Evolutionary conservation across 2,888 invertebrate genomes (phyloP).

Genomic region (Yponomeuta plumbellus): DNA sequence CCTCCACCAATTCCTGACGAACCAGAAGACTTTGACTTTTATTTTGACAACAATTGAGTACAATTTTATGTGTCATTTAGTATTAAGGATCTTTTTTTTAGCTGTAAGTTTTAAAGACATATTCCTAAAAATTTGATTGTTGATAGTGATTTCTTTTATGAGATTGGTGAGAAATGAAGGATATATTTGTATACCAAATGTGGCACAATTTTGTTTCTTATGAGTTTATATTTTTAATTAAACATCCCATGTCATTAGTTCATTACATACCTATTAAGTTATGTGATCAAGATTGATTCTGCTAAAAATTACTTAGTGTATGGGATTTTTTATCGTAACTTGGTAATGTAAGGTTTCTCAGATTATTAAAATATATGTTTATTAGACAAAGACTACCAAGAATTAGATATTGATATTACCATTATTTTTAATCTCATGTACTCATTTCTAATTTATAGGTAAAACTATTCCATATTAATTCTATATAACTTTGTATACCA

Average conservation of each 20-base stretch:
- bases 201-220: background rate
- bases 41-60: constrained; percentile 81
- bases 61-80: constrained; percentile 3
- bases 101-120: background rate
- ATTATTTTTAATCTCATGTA: background rate
- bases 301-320: background rate
- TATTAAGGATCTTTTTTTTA: background rate
- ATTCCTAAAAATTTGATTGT: background rate
- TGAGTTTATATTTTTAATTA: background rate
- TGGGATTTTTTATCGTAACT: background rate
- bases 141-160: background rate
- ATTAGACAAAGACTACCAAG: background rate
- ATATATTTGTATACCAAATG: background rate
- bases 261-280: no score
- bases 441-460: background rate
- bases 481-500: background rate
- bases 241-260: no score
- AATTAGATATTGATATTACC: background rate
- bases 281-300: no score
- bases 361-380: background rate
- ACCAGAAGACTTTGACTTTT: constrained; percentile 94
- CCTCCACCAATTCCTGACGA: constrained; percentile 94
- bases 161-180: background rate
- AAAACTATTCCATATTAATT: constrained; percentile 1
- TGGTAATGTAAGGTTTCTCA: background rate